phyloP scores from a whole-genome alignment of 2,888 invertebrate species.

The Zygothrica quintamaculata region DNA sequence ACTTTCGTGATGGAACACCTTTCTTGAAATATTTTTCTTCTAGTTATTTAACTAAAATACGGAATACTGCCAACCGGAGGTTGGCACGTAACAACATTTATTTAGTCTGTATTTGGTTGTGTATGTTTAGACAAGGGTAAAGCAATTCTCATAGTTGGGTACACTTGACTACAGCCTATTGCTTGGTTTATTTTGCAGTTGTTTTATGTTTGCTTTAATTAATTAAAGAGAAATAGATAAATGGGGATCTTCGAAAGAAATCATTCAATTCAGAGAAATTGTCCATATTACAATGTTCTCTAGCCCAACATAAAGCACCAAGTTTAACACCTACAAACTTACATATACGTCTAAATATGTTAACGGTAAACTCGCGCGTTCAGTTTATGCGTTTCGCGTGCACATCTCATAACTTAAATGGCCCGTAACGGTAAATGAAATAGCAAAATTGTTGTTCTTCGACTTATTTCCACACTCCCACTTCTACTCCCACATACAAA shows the following conservation, averaged over 20 bases:
- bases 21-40: too few relatives aligned
- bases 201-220: too few relatives aligned
- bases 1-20: too few relatives aligned
- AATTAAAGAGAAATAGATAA: conserved; percentile 31
- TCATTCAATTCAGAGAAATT: conserved; percentile 37
- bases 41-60: too few relatives aligned
- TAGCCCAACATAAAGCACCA: conserved; percentile 16
- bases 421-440: conserved; percentile 79
- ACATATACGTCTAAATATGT: conserved; percentile 59
- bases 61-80: too few relatives aligned
- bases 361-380: conserved; percentile 78
- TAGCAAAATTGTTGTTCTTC: conserved; percentile 59
- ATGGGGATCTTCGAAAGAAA: conserved; percentile 15
- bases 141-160: too few relatives aligned
- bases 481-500: conserved; percentile 1
- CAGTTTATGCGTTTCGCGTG: conserved; percentile 79
- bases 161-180: too few relatives aligned
- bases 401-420: conserved; percentile 80
- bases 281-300: conserved; percentile 31
- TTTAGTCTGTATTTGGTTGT: too few relatives aligned
- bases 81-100: too few relatives aligned
- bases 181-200: too few relatives aligned
- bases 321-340: conserved; percentile 46
- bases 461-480: conserved; percentile 28
- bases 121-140: too few relatives aligned